Conservation (phyloP, 2,888 invertebrate species). For the Lasioglossum pauxillum region DNA sequence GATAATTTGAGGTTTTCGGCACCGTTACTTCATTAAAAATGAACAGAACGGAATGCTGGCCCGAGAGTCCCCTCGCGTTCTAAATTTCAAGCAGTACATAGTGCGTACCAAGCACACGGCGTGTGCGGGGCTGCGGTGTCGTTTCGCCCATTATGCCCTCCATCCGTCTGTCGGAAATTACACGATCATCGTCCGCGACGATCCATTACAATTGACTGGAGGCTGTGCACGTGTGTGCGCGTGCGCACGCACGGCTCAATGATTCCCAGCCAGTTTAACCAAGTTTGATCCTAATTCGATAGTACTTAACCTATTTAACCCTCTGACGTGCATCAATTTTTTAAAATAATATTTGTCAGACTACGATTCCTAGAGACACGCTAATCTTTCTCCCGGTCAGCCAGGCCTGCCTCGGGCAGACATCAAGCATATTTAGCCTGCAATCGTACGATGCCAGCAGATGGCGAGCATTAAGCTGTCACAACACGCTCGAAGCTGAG, state of each 20-base stretch:
- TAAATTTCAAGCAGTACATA: background rate
- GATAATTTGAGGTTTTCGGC: slow-evolving; percentile 54
- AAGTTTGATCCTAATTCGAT: background rate
- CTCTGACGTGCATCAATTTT: background rate
- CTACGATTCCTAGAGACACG: too few species aligned
- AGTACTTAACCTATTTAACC: background rate
- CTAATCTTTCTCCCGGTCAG: too few species aligned
- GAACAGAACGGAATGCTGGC: slow-evolving; percentile 35
- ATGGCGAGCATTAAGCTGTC: too few species aligned
- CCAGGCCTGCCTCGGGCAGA: too few species aligned
- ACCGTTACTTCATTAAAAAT: slow-evolving; percentile 62
- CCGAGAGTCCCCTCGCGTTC: slow-evolving; percentile 8
- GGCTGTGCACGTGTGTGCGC: background rate
- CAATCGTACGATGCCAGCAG: too few species aligned
- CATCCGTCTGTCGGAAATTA: background rate
- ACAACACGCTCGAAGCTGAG: too few species aligned
- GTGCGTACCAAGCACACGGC: background rate
- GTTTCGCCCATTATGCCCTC: slow-evolving; percentile 2
- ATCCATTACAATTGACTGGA: background rate
- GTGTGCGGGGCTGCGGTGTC: background rate
- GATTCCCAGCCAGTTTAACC: background rate
- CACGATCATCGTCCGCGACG: background rate
- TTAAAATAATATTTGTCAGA: too few species aligned
- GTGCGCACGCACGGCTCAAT: background rate
- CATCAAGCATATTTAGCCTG: too few species aligned